Evolutionary conservation across 2,888 invertebrate species (phyloP).

Genomic region (Caenorhabditis sp.): DNA sequence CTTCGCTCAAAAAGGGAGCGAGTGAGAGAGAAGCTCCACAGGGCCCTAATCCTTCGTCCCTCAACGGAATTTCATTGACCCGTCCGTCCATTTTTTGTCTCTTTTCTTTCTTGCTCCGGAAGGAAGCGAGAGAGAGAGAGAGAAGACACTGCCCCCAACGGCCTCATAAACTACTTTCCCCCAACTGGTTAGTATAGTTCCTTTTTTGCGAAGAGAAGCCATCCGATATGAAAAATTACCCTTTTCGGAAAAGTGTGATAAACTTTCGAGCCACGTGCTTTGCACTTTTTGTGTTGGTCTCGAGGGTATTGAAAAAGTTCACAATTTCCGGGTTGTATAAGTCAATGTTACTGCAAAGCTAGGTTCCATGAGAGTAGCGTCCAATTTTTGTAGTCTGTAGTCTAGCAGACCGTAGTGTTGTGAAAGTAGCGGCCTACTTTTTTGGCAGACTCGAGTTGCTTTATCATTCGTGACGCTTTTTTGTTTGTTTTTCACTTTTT

Average conservation of each 20-base stretch:
- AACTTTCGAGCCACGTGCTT: not conserved
- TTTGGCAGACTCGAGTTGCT: not conserved
- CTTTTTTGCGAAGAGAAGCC: not conserved
- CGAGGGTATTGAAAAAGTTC: not conserved
- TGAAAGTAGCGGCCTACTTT: not conserved
- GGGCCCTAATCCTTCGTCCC: conserved; percentile 31
- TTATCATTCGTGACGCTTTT: too few relatives aligned
- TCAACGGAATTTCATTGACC: conserved; percentile 54
- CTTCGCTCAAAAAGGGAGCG: not conserved
- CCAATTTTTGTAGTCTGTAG: conserved; percentile 18
- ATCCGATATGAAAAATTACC: not conserved
- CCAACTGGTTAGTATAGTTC: conserved; percentile 1
- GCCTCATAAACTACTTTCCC: conserved; percentile 49
- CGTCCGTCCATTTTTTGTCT: conserved; percentile 19
- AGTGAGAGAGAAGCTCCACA: not conserved
- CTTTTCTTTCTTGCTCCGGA: conserved; percentile 17
- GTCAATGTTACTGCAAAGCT: too few relatives aligned
- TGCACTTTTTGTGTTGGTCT: not conserved
- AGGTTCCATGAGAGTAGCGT: too few relatives aligned
- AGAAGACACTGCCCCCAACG: conserved; percentile 19
- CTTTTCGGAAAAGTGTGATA: not conserved
- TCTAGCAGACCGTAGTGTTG: conserved; percentile 6
- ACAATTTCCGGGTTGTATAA: too few relatives aligned
- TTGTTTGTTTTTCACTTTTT: not conserved
- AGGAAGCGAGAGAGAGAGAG: too few relatives aligned